These are phyloP conservation scores for Archocentrus centrarchus DNA, from an alignment of 2,113 vertebrate genomes.

Conservation along the genomic window DNA sequence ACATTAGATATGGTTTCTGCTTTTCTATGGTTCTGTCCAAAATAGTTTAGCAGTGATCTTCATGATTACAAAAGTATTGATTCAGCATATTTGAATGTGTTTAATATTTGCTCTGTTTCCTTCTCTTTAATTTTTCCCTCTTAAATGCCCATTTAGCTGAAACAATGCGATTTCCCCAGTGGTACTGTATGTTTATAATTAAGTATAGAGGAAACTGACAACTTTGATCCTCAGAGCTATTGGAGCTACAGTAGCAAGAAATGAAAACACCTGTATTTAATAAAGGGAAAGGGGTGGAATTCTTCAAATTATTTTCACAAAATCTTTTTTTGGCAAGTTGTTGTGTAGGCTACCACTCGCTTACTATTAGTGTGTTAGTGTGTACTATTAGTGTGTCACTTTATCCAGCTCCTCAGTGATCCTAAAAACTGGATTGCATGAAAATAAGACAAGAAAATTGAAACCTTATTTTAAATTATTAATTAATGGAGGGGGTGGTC, in stretches of 20 bases:
- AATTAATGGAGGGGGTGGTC: no score
- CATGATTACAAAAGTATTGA: background rate
- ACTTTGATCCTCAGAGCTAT: background rate
- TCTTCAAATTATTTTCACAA: conserved; percentile 14
- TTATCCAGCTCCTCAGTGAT: no score
- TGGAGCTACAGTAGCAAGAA: background rate
- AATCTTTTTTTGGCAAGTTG: conserved; percentile 16
- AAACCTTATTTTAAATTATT: background rate
- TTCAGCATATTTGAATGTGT: background rate
- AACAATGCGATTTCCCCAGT: background rate
- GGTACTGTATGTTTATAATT: background rate
- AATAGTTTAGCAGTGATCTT: background rate
- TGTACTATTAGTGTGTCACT: background rate
- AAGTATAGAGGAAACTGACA: background rate
- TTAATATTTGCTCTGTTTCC: background rate
- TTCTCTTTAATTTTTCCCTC: background rate
- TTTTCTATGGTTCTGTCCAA: background rate
- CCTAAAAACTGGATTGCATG: background rate
- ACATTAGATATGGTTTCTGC: background rate
- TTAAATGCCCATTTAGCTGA: background rate
- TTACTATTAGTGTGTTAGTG: background rate
- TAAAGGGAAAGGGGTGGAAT: background rate
- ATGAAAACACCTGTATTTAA: background rate
- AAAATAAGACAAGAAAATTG: background rate
- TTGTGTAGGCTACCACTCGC: background rate